These are phyloP conservation scores for Urocynchramus pylzowi DNA, from an alignment of 2,113 vertebrate genomes.

Conservation along the genomic window DNA sequence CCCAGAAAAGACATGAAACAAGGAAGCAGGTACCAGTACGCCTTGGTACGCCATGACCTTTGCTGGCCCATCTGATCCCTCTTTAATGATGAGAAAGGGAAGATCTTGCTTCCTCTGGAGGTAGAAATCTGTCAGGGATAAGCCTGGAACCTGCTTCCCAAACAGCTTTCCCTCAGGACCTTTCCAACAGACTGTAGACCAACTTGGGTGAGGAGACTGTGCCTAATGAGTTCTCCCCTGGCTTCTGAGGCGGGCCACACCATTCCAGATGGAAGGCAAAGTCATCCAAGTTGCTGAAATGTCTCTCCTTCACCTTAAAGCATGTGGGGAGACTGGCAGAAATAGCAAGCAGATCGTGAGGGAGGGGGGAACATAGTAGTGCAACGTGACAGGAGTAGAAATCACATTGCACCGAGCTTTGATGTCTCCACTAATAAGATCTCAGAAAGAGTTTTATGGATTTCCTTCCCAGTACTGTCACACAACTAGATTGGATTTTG, in stretches of 20 bases:
- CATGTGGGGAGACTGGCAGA: not conserved
- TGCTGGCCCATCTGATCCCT: not conserved
- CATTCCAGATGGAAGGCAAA: not conserved
- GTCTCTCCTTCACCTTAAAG: not conserved
- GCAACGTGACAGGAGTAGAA: conserved; percentile 2
- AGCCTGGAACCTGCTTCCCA: not conserved
- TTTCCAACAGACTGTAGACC: not conserved
- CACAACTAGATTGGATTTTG: not conserved
- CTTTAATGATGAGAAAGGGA: not conserved
- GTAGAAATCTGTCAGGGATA: not conserved
- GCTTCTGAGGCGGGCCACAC: not conserved
- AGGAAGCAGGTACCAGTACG: not conserved
- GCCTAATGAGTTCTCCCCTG: not conserved
- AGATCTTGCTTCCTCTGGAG: not conserved
- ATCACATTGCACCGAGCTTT: not conserved
- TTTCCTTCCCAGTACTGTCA: not conserved
- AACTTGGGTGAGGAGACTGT: not conserved
- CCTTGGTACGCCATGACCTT: not conserved
- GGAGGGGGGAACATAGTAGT: not conserved
- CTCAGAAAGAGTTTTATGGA: not conserved
- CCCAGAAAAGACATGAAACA: not conserved
- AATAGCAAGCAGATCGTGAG: not conserved
- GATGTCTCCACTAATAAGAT: not conserved
- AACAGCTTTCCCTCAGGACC: not conserved
- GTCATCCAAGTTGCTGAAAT: not conserved